Conservation (phyloP, 1,140 invertebrate genomes). For the Thaumatotibia leucotreta region DNA sequence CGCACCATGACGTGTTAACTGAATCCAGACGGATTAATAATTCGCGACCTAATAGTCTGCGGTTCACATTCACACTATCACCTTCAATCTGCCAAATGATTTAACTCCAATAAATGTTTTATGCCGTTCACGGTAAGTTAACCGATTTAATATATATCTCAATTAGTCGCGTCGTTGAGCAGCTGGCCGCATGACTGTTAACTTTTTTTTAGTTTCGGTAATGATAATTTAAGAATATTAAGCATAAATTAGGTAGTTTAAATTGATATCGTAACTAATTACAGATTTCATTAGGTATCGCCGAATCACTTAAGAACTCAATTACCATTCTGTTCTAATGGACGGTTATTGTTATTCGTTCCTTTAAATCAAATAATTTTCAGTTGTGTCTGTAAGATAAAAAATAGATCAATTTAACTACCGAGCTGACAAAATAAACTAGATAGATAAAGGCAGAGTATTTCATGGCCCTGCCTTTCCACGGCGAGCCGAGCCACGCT, state of each 20-base stretch:
- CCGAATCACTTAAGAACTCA: too few relatives aligned
- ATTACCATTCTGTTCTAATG: too few relatives aligned
- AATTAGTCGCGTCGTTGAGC: slow-evolving; percentile 7
- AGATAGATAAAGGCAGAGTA: slow-evolving; percentile 1
- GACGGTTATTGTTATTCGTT: background rate
- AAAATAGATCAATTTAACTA: background rate
- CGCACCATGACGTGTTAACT: slow-evolving; percentile 5
- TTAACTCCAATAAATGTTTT: background rate
- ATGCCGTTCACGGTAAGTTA: slow-evolving; percentile 4
- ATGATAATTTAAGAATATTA: background rate
- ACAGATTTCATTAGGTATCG: too few relatives aligned
- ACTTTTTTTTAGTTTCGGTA: background rate
- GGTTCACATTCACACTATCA: slow-evolving; percentile 2
- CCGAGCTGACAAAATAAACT: slow-evolving; percentile 1
- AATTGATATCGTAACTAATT: background rate
- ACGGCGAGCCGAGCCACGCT: slow-evolving; percentile 18
- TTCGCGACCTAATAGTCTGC: slow-evolving; percentile 5
- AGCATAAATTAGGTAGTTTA: background rate
- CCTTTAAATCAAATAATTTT: too few relatives aligned
- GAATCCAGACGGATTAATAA: slow-evolving; percentile 6
- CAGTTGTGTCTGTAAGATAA: slow-evolving; percentile 5
- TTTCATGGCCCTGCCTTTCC: background rate
- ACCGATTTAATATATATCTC: background rate
- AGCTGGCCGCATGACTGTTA: background rate
- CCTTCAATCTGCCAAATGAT: background rate